Evolutionary conservation across 2,797 vertebrate species (phyloP), one percentile per base, ranked within the genome.

Genomic region (Poeciliopsis paucimaculata): DNA sequence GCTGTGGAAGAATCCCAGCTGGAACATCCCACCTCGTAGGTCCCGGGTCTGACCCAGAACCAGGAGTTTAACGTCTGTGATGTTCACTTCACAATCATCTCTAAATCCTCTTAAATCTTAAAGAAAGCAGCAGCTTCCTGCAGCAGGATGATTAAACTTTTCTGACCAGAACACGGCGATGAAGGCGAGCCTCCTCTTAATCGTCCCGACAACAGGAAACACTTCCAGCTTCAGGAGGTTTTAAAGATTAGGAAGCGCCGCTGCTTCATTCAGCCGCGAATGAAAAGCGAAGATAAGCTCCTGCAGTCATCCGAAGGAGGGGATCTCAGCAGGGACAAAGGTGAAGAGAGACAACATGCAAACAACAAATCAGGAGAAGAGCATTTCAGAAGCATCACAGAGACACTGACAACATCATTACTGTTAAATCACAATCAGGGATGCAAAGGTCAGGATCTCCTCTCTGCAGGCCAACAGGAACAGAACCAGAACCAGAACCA

Each of bases 221-320:
- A 53, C 55, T 45, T 74, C 73, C 78, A 71, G 66, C 73, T 90
- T 87, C 88, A 82, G 90, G 90, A 93, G 92, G 82, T 86, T 87
- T 86, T 84, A 87, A 85, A 91, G 91, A 94, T 94, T 92, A 93
- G 79, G 76, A 75, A 28, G 79, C 84, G 90, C 87, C 88, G 78
- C 76, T 84, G 76, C 86, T 88, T 87, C 88, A 87, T 85, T 88
- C 90, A 82, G 79, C 55, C 47, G 83, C 84, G 86, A 91, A 90
- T 91, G 78, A 90, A 91, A 92, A 89, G 81, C 3, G 10, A 74
- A 90, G 83, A 91, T 92, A 88, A 94, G 86, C 90, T 83, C 75
- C 83, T 39, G 83, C 72, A 78, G 84, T 86, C 77, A 1, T 75
- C 78, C 82, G 79, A 46, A 71, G 41, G 68, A 71, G 62, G 76